Conservation (phyloP, 2,888 invertebrate genomes). For the Sesia bembeciformis region DNA sequence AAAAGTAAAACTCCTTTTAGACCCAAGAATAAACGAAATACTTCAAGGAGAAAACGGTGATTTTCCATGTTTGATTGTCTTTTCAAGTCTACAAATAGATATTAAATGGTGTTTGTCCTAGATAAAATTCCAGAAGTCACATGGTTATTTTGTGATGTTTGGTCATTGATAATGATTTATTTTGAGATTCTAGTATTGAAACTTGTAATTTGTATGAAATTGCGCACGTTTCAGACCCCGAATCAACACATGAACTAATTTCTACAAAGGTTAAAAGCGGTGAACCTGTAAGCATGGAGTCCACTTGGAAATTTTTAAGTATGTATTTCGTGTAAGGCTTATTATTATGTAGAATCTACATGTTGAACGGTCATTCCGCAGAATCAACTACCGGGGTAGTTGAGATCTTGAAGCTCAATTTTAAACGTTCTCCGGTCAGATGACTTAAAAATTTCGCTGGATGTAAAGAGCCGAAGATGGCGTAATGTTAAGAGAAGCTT, state of each 20-base stretch:
- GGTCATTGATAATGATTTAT: neutral
- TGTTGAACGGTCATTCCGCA: too few relatives aligned
- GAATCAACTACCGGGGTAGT: too few relatives aligned
- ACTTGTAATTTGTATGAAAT: neutral
- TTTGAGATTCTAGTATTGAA: neutral
- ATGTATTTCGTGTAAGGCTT: neutral
- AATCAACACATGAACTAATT: neutral
- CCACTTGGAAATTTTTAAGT: neutral
- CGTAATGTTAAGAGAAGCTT: too few relatives aligned
- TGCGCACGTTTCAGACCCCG: neutral
- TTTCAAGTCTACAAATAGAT: neutral
- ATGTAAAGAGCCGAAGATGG: too few relatives aligned
- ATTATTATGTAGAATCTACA: neutral
- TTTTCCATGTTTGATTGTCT: too few relatives aligned
- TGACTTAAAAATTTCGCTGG: too few relatives aligned
- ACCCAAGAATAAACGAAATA: slow-evolving; percentile 34
- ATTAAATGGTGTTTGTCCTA: neutral
- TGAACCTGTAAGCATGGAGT: neutral
- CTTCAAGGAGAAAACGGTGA: slow-evolving; percentile 21
- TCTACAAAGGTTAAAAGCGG: neutral
- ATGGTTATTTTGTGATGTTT: too few relatives aligned
- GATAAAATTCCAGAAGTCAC: neutral
- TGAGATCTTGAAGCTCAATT: too few relatives aligned
- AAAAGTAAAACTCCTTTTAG: slow-evolving; percentile 42
- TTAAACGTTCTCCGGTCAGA: too few relatives aligned